Percentiles rank a stretch among this genome's conserved stretches.
These are phyloP conservation scores for Caenorhabditis sinica DNA, from an alignment of 2,888 invertebrate species.

Conservation along the genomic window DNA sequence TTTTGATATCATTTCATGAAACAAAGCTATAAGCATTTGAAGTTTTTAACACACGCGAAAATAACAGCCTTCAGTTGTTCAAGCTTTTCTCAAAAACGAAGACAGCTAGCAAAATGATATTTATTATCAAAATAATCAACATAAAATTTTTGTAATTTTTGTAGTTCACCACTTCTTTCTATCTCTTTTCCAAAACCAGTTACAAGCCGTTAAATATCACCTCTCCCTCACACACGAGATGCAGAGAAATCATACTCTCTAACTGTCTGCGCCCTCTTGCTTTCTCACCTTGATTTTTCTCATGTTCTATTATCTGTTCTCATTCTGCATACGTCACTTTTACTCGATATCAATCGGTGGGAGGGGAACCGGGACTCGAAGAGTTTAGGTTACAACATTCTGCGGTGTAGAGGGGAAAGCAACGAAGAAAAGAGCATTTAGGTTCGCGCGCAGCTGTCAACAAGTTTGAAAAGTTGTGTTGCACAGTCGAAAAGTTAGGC, in stretches of 20 bases:
- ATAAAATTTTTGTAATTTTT: too few species aligned
- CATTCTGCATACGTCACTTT: constrained; percentile 24
- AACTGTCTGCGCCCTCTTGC: not conserved
- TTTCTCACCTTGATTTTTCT: not conserved
- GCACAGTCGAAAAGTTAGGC: constrained; percentile 12
- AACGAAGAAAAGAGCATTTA: constrained; percentile 17
- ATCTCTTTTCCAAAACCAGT: too few species aligned
- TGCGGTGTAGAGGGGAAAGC: constrained; percentile 29
- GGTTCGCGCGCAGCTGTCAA: constrained; percentile 54
- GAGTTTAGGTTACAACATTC: constrained; percentile 47
- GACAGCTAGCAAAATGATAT: too few species aligned
- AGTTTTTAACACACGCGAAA: too few species aligned
- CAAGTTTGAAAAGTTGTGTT: not conserved
- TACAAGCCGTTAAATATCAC: too few species aligned
- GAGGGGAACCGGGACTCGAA: not conserved
- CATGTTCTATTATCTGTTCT: constrained; percentile 4
- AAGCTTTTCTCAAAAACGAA: too few species aligned
- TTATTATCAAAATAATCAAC: too few species aligned
- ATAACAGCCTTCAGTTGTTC: too few species aligned
- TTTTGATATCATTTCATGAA: too few species aligned
- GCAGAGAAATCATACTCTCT: not conserved
- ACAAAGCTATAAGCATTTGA: too few species aligned
- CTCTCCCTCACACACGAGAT: too few species aligned
- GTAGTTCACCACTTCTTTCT: too few species aligned
- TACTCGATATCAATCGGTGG: constrained; percentile 4